Evolutionary conservation across 2,113 vertebrate species (phyloP), one percentile per base, ranked within the genome.

Genomic region (Gallinago paraguaiae): DNA sequence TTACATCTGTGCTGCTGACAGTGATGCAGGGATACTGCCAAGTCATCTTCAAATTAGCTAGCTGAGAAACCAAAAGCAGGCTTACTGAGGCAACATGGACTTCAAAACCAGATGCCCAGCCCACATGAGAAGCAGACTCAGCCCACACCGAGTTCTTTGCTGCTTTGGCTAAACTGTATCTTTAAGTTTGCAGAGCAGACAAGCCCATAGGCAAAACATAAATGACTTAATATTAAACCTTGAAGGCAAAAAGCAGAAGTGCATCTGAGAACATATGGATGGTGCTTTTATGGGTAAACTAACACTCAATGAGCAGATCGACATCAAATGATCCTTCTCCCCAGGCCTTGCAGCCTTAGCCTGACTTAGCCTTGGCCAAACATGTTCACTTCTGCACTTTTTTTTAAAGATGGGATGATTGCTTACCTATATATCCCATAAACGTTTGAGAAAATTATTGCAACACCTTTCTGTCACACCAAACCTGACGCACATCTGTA

Each of bases 331-430:
- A 59, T 53, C 13, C 19, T 69, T 77, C 80, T 30, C 13, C 14
- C 16, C 75, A 72, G n/a, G 35, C 10, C 22, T 39, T 74, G 20
- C 18, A 78, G 48, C 2, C 33, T 71, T 60, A 56, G 1, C 13
- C 31, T 37, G 13, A 10, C 28, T 54, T 30, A 67, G 8, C 4
- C 11, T 51, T 65, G 17, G 41, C 6, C 70, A 80, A 64, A 72
- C 14, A 46, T 0, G 0, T 50, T 64, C 30, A 30, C 11, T 82
- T 57, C 39, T 83, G 20, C 2, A 1, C 4, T 89, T 63, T 39
- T 33, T 59, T 64, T 85, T 68, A 46, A 43, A 80, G 77, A 41
- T 20, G 7, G 6, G 15, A 53, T 68, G 17, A 75, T 51, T 41
- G 3, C 13, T 84, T 48, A 50, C 10, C 7, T 30, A 18, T 33